phyloP scores from a whole-genome alignment of 2,888 invertebrate genomes.

The Erannis defoliaria region DNA sequence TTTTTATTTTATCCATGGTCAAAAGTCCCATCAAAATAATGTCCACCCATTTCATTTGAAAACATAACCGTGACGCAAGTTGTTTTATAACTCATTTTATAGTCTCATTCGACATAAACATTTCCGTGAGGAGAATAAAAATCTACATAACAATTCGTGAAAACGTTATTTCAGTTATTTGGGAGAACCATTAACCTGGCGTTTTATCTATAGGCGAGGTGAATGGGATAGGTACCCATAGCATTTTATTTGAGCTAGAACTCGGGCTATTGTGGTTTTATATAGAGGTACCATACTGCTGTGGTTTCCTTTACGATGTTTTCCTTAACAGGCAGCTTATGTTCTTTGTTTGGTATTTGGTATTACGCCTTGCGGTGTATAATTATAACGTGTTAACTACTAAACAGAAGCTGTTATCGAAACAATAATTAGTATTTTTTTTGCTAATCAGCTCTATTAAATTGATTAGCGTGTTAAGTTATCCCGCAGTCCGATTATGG shows the following conservation, averaged over 20 bases:
- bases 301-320: neutral
- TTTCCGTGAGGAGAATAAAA: conserved; percentile 36
- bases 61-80: conserved; percentile 29
- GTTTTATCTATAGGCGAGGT: conserved; percentile 1
- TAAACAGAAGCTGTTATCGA: too few relatives aligned
- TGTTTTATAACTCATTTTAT: conserved; percentile 37
- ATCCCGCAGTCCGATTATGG: too few relatives aligned
- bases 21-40: conserved; percentile 28
- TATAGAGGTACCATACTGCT: neutral
- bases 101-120: conserved; percentile 36
- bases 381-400: too few relatives aligned
- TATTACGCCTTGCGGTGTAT: too few relatives aligned
- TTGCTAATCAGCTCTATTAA: too few relatives aligned
- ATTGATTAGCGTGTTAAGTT: too few relatives aligned
- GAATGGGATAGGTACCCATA: neutral
- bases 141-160: conserved; percentile 41
- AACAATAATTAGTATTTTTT: too few relatives aligned
- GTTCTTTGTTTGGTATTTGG: too few relatives aligned
- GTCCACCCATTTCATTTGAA: conserved; percentile 29
- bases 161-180: conserved; percentile 34
- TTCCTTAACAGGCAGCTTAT: too few relatives aligned
- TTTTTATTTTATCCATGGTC: neutral
- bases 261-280: neutral
- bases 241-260: conserved; percentile 1
- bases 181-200: conserved; percentile 11